Percentiles rank a stretch among this genome's conserved stretches.
These are phyloP conservation scores for Dastarcus helophoroides DNA, from an alignment of 2,888 invertebrate species.

Conservation along the genomic window DNA sequence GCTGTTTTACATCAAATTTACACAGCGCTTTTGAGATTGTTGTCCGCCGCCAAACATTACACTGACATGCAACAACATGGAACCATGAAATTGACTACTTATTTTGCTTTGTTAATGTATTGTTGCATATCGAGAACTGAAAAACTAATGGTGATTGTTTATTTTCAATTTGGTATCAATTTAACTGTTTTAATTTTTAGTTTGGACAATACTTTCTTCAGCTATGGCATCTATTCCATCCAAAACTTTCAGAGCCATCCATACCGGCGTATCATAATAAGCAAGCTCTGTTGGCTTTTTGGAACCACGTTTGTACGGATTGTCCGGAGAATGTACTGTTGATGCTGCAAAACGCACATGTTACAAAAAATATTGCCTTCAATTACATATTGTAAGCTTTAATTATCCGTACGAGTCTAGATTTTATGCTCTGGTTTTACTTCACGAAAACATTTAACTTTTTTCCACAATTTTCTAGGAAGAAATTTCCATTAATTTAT, in stretches of 20 bases:
- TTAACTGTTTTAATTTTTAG: slow-evolving; percentile 40
- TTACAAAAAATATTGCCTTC: slow-evolving; percentile 90
- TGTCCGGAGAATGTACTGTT: slow-evolving; percentile 87
- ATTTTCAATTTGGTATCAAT: slow-evolving; percentile 3
- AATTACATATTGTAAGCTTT: slow-evolving; percentile 84
- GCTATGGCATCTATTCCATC: slow-evolving; percentile 90
- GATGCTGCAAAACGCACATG: slow-evolving; percentile 75
- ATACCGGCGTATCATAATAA: slow-evolving; percentile 93
- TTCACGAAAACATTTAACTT: too few relatives aligned
- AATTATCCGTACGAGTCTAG: neutral
- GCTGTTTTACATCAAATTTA: slow-evolving; percentile 55
- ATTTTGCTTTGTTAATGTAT: slow-evolving; percentile 85
- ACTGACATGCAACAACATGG: slow-evolving; percentile 79
- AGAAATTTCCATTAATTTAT: slow-evolving; percentile 1
- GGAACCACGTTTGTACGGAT: slow-evolving; percentile 87
- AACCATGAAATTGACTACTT: slow-evolving; percentile 83
- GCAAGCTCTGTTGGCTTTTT: slow-evolving; percentile 82
- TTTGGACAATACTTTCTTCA: slow-evolving; percentile 87
- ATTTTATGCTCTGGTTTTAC: neutral
- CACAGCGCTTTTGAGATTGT: slow-evolving; percentile 58
- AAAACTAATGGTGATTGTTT: slow-evolving; percentile 69
- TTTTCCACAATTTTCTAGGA: too few relatives aligned
- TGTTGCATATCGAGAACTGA: slow-evolving; percentile 84
- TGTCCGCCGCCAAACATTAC: slow-evolving; percentile 76
- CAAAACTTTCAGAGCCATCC: slow-evolving; percentile 85